Evolutionary conservation across 2,888 invertebrate species (phyloP), one percentile per base, ranked within the genome.

Genomic region (Crioceris asparagi): DNA sequence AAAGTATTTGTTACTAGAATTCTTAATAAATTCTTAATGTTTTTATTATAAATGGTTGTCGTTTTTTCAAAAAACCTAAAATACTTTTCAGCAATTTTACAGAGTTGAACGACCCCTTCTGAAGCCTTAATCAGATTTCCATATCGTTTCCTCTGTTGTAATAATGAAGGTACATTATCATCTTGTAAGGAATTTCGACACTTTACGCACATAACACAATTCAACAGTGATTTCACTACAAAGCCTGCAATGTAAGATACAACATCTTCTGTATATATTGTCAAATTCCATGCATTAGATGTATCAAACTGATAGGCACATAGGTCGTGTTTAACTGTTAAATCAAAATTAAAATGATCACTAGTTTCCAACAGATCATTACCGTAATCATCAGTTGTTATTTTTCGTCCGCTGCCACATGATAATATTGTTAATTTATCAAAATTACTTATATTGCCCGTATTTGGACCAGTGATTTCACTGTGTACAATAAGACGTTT

Each of bases 401-500:
- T 23, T 11, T n/a, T 18, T 23, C 14, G 7, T 19, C 21, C 29
- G 21, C 29, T 34, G 14, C 34, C 34, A 34, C 36, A 32, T 5
- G 35, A 30, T 16, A 41, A 37, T 30, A 39, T 44, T 11, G 35
- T 25, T 7, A 34, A 35, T 11, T 18, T 17, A 12, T 45, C 40
- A 3, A 40, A 23, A 25, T 19, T 30, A 4, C 38, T 29, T 8
- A 33, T 29, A 32, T 45, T 45, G 30, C 32, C 40, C 12, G 43
- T 35, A n/a, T 35, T 25, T 10, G 33, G 14, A 11, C 23, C 40
- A 17, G n/a, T 7, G 21, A 46, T 37, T 30, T 46, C 41, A n/a
- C 11, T 36, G 11, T 32, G 32, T 11, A 46, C 43, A 32, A 48
- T 39, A 40, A 46, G 39, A 39, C 39, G 30, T 35, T 45, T 45